phyloP scores from a whole-genome alignment of 1,140 invertebrate genomes.

The Neodiprion virginianus region DNA sequence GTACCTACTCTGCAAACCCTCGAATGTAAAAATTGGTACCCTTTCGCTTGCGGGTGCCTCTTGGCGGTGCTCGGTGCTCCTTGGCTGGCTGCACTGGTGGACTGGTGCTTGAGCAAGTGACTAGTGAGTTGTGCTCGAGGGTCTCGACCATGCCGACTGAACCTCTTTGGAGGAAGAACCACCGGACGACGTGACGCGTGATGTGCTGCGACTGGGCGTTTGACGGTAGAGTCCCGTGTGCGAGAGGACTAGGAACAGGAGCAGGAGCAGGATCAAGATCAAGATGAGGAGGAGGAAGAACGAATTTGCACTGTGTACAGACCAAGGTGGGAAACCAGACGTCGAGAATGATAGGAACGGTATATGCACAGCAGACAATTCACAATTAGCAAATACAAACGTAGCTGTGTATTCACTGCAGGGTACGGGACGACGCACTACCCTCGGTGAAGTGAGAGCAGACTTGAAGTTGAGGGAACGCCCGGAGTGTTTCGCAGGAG shows the following conservation, averaged over 20 bases:
- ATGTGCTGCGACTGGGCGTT: background rate
- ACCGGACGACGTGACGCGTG: background rate
- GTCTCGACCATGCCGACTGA: slow-evolving; percentile 32
- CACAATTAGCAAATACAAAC: slow-evolving; percentile 64
- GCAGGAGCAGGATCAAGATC: slow-evolving; percentile 25
- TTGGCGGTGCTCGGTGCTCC: slow-evolving; percentile 38
- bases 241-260: slow-evolving; percentile 25
- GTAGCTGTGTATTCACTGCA: slow-evolving; percentile 40
- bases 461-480: slow-evolving; percentile 38
- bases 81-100: slow-evolving; percentile 40
- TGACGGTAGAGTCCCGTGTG: background rate
- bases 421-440: slow-evolving; percentile 10
- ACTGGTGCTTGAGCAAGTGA: slow-evolving; percentile 45
- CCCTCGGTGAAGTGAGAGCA: slow-evolving; percentile 29
- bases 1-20: background rate
- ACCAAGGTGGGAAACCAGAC: no score
- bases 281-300: slow-evolving; percentile 25
- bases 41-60: slow-evolving; percentile 49
- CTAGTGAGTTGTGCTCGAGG: slow-evolving; percentile 56
- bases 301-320: slow-evolving; percentile 21
- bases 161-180: slow-evolving; percentile 8
- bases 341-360: no score
- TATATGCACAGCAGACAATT: slow-evolving; percentile 54
- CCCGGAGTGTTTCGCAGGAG: slow-evolving; percentile 17
- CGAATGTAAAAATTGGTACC: slow-evolving; percentile 44